These are phyloP conservation scores for Drosophila subpulchrella DNA, from an alignment of 1,140 invertebrate genomes.

Conservation along the genomic window DNA sequence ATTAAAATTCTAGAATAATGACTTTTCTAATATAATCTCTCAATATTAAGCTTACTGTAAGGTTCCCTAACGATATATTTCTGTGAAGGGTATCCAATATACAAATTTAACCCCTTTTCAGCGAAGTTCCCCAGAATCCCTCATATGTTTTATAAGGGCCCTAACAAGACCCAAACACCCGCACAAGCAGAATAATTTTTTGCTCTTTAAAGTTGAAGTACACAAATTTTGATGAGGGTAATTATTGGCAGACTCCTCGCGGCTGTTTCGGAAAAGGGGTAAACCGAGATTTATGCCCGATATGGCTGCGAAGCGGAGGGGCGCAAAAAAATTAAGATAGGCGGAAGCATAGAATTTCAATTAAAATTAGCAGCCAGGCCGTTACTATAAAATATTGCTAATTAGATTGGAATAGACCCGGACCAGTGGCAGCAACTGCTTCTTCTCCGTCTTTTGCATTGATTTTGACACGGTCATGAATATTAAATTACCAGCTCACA, in stretches of 20 bases:
- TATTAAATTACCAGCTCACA: conserved; percentile 76
- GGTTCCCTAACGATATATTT: too few relatives aligned
- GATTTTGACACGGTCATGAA: conserved; percentile 82
- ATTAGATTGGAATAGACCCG: conserved; percentile 61
- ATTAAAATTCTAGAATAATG: too few relatives aligned
- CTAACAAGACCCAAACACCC: conserved; percentile 18
- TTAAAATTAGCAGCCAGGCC: conserved; percentile 77
- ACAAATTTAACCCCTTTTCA: neutral
- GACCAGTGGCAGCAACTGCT: conserved; percentile 48
- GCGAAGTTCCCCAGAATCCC: neutral
- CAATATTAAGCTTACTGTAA: too few relatives aligned
- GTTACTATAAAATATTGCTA: conserved; percentile 82
- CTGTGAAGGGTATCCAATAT: neutral
- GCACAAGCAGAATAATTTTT: conserved; percentile 27
- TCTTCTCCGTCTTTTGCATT: conserved; percentile 58
- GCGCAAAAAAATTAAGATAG: conserved; percentile 17
- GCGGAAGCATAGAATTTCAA: conserved; percentile 70
- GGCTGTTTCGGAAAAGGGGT: conserved; percentile 44
- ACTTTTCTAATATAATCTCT: too few relatives aligned
- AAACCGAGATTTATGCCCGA: conserved; percentile 56
- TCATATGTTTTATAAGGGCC: conserved; percentile 2
- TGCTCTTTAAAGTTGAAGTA: conserved; percentile 25
- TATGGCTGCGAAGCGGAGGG: conserved; percentile 5
- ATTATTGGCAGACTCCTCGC: conserved; percentile 61
- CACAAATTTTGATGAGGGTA: conserved; percentile 69